Evolutionary conservation across 2,888 invertebrate genomes (phyloP).

Genomic region (Tenthredo notha): DNA sequence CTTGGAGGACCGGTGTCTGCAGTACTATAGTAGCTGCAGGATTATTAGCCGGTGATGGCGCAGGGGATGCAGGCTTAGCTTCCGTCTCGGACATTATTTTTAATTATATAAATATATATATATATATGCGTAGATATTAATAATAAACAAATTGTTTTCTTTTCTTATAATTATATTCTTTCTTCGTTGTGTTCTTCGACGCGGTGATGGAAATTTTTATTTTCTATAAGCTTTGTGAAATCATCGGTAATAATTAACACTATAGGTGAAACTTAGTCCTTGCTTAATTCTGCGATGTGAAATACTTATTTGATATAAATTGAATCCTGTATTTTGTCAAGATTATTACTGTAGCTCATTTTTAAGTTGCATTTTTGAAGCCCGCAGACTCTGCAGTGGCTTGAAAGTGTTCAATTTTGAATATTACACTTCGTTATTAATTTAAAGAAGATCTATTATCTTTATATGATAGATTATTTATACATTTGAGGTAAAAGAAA

Average conservation of each 20-base stretch:
- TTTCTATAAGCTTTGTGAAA: background rate
- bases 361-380: background rate
- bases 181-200: background rate
- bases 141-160: background rate
- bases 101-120: background rate
- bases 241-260: background rate
- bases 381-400: background rate
- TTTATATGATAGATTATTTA: background rate
- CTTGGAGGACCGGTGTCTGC: constrained; percentile 80
- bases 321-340: background rate
- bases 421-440: background rate
- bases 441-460: background rate
- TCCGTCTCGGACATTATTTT: constrained; percentile 70
- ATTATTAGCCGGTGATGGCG: constrained; percentile 58
- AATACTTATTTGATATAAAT: background rate
- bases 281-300: background rate
- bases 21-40: constrained; percentile 60
- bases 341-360: background rate
- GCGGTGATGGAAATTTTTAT: background rate
- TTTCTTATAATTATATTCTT: background rate
- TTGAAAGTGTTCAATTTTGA: background rate
- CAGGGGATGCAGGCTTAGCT: constrained; percentile 67
- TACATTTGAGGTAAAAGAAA: background rate
- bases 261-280: background rate
- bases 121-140: background rate